Evolutionary conservation across 2,797 vertebrate genomes (phyloP), one percentile per base, ranked within the genome.

Genomic region (Rhinichthys osculus): DNA sequence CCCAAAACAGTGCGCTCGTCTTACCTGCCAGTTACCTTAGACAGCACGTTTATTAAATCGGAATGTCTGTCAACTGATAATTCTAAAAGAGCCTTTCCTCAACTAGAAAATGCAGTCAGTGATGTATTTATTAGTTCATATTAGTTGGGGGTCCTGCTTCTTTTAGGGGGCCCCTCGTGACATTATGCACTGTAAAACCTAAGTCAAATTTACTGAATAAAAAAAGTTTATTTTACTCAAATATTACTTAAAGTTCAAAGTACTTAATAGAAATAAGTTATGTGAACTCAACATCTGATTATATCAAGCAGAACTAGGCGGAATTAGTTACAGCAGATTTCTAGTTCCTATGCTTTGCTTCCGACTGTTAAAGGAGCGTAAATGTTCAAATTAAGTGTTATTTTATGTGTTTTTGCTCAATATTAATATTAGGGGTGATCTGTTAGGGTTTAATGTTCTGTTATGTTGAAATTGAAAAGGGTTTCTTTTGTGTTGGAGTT

Each of bases 1-100:
- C 82, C 17, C 82, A 74, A 62, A 76, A 42, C 71, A 44, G 13
- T 47, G 38, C 14, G 5, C n/a, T 85, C n/a, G 52, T 44, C 52
- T 79, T 59, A 79, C 66, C 64, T 85, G 84, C 40, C 77, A 67
- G 77, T 79, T 85, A 71, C 40, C 67, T 44, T 66, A 85, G 83
- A 85, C 67, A 1, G n/a, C 64, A 50, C 19, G 69, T 72, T 64
- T 80, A 85, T 85, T 72, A 73, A 79, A 80, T 27, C n/a, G 1
- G 59, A 35, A 79, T 44, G 27, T 59, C 66, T 62, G 76, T 77
- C 74, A 71, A 35, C 35, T 57, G 52, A 69, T 62, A 35, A 57
- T 70, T 44, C 35, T 57, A 54, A 42, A 19, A 23, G 50, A 81
- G 47, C 14, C 10, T 59, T 54, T 17, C 27, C 67, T 82, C 33